These are phyloP conservation scores for Hystrix cristata DNA, from an alignment of 2,113 vertebrate genomes.

Conservation along the genomic window DNA sequence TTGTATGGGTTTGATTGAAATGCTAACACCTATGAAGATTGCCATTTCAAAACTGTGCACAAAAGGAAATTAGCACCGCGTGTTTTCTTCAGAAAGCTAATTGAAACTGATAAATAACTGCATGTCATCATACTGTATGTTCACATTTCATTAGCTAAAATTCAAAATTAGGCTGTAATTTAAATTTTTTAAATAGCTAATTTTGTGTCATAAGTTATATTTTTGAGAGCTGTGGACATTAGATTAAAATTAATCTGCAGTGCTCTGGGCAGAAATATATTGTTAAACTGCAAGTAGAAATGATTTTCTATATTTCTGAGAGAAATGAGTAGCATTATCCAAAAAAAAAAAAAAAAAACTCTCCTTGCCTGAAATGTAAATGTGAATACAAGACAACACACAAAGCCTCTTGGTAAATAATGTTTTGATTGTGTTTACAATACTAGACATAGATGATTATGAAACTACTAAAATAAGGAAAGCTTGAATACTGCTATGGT, in stretches of 20 bases:
- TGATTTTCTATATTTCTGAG: conserved; percentile 40
- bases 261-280: background rate
- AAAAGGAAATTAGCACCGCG: background rate
- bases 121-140: background rate
- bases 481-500: background rate
- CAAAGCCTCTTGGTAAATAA: background rate
- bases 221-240: conserved; percentile 49
- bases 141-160: conserved; percentile 54
- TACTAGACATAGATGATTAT: background rate
- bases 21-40: background rate
- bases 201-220: background rate
- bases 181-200: background rate
- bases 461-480: background rate
- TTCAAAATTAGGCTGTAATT: conserved; percentile 44
- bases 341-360: conserved; percentile 42
- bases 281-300: conserved; percentile 9
- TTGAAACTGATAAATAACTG: conserved; percentile 31
- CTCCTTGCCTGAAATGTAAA: conserved; percentile 32
- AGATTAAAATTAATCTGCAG: background rate
- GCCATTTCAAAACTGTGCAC: conserved; percentile 14
- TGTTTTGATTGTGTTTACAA: conserved; percentile 2
- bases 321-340: background rate
- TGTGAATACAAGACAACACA: background rate
- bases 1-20: background rate
- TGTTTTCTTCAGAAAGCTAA: conserved; percentile 48